A percentile compares a stretch with the other conserved stretches of the same genome.
These are phyloP conservation scores for Hoplostethus atlanticus DNA, from an alignment of 2,797 vertebrate species.

Conservation along the genomic window DNA sequence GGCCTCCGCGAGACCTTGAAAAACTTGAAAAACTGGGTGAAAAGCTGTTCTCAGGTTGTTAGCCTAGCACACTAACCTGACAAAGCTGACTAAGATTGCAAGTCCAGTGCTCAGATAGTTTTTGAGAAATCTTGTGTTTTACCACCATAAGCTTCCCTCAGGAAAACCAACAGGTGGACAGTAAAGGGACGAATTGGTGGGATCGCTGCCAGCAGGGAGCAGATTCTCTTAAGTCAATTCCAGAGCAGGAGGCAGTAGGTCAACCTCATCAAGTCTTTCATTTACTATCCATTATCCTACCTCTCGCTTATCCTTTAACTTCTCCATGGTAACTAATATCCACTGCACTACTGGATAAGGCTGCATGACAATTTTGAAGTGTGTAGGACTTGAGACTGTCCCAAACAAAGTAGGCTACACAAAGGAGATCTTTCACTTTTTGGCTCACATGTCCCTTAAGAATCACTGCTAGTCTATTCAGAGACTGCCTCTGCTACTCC, in stretches of 20 bases:
- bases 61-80: background rate
- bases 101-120: background rate
- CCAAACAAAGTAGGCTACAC: background rate
- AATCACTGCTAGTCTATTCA: background rate
- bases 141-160: background rate
- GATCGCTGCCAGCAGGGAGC: background rate
- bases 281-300: constrained; percentile 18
- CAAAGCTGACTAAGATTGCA: background rate
- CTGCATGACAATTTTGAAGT: background rate
- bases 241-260: background rate
- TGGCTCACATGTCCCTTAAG: background rate
- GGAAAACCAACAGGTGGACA: background rate
- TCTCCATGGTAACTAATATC: constrained; percentile 21
- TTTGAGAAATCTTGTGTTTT: background rate
- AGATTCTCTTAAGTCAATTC: background rate
- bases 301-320: constrained; percentile 22
- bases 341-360: background rate
- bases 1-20: constrained; percentile 19
- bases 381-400: constrained; percentile 1
- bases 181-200: background rate
- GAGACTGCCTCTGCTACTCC: background rate
- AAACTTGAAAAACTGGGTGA: too few relatives aligned
- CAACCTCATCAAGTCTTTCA: constrained; percentile 30
- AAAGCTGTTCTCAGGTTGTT: background rate
- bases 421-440: background rate